Base-by-base conservation (phyloP, 2,113 vertebrate species). In the Tiliqua scincoides region DNA sequence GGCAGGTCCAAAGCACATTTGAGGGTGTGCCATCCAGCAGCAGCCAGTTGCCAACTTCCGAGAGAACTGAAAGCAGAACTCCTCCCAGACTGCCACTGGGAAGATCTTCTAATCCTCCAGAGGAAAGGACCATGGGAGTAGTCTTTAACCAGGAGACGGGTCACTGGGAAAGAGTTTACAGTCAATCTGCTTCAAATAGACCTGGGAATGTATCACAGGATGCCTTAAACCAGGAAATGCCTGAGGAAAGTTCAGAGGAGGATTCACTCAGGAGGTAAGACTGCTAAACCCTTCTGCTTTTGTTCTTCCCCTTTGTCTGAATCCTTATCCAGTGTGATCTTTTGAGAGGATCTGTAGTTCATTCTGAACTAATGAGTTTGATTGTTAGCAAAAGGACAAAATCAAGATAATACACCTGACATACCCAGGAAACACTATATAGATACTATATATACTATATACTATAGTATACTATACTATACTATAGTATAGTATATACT, bases 221-320 rank as follows among this genome's bases (percentile, higher is more conserved):
- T 95, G 98, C 98, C 98, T 98, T 99, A 98, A 98, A 97, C 97
- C 98, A 98, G 95, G 99, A 99, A 95, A 98, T 99, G 97, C 97
- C 98, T 95, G 99, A 98, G 92, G 98, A 99, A 92, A 98, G 97
- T 89, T 97, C 99, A 3, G 99, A 99, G 71, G 99, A 99, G 94
- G 98, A 99, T 96, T 99, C 98, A 5, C 97, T 99, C 78, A 97
- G 99, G 94, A 99, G 99, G 99, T 99, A 97, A 91, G 96, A 95
- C 71, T 62, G 0, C 40, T 74, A 65, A 59, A 6, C 35, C 48
- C 85, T 92, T 71, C 40, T 14, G 54, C 14, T 72, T 65, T 27
- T 79, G 76, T 91, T 89, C 88, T 76, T 89, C 90, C 82, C 91
- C 85, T 80, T 61, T 87, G 59, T 75, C 85, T 89, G 43, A 87